phyloP scores from a whole-genome alignment of 2,888 invertebrate genomes.

The Allacma fusca region DNA sequence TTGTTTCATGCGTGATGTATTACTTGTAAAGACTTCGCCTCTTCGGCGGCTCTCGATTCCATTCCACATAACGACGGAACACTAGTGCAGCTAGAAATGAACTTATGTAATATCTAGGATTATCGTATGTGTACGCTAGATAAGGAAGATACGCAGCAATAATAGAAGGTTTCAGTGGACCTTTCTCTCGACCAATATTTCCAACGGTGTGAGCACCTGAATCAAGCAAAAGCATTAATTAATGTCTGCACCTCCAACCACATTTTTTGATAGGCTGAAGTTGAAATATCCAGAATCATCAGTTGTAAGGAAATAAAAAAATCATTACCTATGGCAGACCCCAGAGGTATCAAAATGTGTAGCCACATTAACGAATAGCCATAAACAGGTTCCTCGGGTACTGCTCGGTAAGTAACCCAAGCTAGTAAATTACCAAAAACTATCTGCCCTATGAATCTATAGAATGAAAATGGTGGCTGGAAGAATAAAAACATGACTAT shows the following conservation, averaged over 20 bases:
- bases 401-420: slow-evolving; percentile 76
- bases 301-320: neutral
- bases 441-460: slow-evolving; percentile 79
- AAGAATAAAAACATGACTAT: neutral
- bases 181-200: slow-evolving; percentile 85
- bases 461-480: slow-evolving; percentile 83
- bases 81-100: slow-evolving; percentile 69
- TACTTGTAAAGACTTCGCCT: slow-evolving; percentile 64
- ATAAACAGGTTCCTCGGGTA: slow-evolving; percentile 74
- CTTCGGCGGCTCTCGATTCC: slow-evolving; percentile 74
- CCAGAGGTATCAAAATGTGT: slow-evolving; percentile 77
- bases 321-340: slow-evolving; percentile 74
- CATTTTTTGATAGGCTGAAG: too few species aligned
- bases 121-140: slow-evolving; percentile 73
- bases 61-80: slow-evolving; percentile 82
- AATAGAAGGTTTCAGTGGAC: slow-evolving; percentile 75
- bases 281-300: neutral
- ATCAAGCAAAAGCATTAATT: slow-evolving; percentile 11
- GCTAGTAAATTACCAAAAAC: slow-evolving; percentile 84
- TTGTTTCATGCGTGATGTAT: slow-evolving; percentile 1
- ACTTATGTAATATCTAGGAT: slow-evolving; percentile 68
- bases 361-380: slow-evolving; percentile 77
- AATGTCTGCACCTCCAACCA: too few species aligned
- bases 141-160: slow-evolving; percentile 76
- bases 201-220: slow-evolving; percentile 89